These are phyloP conservation scores for Crotophaga sulcirostris DNA, from an alignment of 2,113 vertebrate genomes.

Conservation along the genomic window DNA sequence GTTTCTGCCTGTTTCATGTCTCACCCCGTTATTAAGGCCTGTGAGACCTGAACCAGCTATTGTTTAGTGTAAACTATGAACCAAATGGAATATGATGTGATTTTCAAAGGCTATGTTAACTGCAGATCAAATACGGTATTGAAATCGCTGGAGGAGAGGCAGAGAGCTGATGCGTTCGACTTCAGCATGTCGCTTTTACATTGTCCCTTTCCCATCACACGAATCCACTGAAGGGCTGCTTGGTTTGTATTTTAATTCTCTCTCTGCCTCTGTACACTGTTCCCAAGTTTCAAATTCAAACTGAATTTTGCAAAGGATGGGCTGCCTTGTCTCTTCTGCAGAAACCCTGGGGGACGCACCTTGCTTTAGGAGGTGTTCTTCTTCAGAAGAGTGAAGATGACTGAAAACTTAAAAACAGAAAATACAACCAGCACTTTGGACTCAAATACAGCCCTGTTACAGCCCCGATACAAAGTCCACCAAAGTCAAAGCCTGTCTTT, in stretches of 20 bases:
- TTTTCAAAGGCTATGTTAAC: constrained; percentile 27
- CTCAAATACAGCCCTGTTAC: neutral
- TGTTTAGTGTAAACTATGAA: constrained; percentile 10
- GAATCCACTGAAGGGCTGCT: neutral
- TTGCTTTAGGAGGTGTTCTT: neutral
- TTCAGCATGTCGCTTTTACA: neutral
- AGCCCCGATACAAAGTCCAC: neutral
- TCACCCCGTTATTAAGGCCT: neutral
- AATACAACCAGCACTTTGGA: neutral
- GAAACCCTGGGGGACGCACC: neutral
- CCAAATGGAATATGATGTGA: neutral
- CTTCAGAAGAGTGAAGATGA: neutral
- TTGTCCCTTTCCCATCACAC: neutral
- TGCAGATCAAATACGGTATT: neutral
- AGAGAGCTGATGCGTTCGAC: neutral
- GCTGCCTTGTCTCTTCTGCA: neutral
- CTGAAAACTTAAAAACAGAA: neutral
- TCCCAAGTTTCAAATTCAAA: neutral
- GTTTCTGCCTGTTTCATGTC: constrained; percentile 16
- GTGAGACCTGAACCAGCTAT: constrained; percentile 10
- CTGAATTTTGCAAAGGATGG: neutral
- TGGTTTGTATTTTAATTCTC: neutral
- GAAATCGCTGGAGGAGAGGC: neutral
- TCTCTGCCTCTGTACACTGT: neutral
- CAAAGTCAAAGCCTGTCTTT: neutral